Base-by-base conservation (phyloP, 1,140 invertebrate species). In the Drosophila baimaii region DNA sequence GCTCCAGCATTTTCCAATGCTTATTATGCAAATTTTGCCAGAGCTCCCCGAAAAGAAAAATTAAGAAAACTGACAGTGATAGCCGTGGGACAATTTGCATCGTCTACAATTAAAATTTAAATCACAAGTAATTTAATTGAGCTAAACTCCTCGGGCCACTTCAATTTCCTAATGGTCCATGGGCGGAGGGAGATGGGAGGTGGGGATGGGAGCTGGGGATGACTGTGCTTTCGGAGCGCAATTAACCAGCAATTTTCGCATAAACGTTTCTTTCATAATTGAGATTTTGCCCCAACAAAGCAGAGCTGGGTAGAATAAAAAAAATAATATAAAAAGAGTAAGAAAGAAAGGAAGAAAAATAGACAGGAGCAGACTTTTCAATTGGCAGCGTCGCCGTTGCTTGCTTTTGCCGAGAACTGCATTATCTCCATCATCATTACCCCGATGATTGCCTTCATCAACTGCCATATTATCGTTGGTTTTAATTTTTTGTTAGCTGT, bases 211-310 rank as follows among this genome's bases (percentile, higher is more conserved):
- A 27, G 19, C 9, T 54, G 35, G 69, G 43, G 55, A 23, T 7
- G 58, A 49, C 37, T 55, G 56, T 49, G 37, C 61, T 51, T 61
- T 74, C 51, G 64, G 71, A 62, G 76, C 77, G 71, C 82, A 86
- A 86, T 86, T 86, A 86, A 86, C 82, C 86, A 88, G 82, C 82
- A 86, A 86, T 86, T 86, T 86, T 86, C 83, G 86, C 85, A 86
- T 86, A 86, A 86, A 81, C 82, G 82, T 86, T 88, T 77, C 77
- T 77, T 59, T 79, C 83, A 73, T 86, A 82, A 79, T 75, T 82
- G 74, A 78, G 74, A 69, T 51, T 52, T 49, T 44, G 39, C 63
- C 37, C 37, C 21, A 80, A 61, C 66, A 82, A 77, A 82, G 83
- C 74, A 68, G 69, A 77, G 63, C 63, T 39, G 59, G 47, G 66